phyloP scores from a whole-genome alignment of 1,140 invertebrate species.

The Apis laboriosa region DNA sequence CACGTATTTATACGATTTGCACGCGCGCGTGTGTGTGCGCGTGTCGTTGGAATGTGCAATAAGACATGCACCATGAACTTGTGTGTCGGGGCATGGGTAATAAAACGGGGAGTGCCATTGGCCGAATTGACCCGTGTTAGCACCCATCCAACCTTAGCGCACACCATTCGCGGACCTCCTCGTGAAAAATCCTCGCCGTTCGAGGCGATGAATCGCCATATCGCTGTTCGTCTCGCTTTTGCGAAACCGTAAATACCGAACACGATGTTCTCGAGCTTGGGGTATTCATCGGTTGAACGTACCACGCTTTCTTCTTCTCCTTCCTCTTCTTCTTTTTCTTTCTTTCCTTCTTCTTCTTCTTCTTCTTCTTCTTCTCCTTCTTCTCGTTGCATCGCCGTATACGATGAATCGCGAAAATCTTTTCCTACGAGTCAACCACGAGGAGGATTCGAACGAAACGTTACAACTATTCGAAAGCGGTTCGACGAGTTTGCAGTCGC shows the following conservation, averaged over 20 bases:
- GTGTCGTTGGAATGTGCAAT: too few relatives aligned
- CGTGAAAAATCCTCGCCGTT: background rate
- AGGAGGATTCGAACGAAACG: background rate
- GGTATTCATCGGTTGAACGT: background rate
- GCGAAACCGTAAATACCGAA: constrained; percentile 28
- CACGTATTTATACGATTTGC: too few relatives aligned
- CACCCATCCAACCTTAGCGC: background rate
- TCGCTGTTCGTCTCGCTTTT: background rate
- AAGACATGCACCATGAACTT: too few relatives aligned
- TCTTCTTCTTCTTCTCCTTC: background rate
- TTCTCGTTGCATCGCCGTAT: background rate
- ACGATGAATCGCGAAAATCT: constrained; percentile 6
- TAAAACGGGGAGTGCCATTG: constrained; percentile 67
- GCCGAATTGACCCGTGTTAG: constrained; percentile 62
- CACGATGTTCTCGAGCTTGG: constrained; percentile 5
- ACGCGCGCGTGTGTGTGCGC: background rate
- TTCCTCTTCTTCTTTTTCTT: background rate
- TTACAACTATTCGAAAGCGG: background rate
- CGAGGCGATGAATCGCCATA: background rate
- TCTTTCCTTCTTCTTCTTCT: background rate
- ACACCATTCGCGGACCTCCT: background rate
- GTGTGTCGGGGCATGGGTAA: constrained; percentile 31
- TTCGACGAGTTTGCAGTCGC: constrained; percentile 11
- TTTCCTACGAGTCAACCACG: constrained; percentile 3
- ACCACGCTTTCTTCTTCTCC: background rate